phyloP scores from a whole-genome alignment of 2,797 vertebrate species.

The Artibeus lituratus region DNA sequence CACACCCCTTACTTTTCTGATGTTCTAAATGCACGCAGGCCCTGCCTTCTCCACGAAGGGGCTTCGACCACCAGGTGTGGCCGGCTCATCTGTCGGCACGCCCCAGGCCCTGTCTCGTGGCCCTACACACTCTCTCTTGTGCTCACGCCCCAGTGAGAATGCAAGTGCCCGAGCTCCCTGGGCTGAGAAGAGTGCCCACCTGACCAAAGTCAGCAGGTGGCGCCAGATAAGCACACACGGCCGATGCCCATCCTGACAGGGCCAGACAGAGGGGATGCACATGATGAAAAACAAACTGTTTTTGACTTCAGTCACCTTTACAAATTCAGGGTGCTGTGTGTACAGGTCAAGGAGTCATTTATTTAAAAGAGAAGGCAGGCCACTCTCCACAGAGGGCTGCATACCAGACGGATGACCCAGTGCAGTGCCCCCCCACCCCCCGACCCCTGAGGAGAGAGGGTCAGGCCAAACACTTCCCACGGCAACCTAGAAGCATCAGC shows the following conservation, averaged over 20 bases:
- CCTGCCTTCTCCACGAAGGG: neutral
- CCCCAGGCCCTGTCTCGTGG: accelerated
- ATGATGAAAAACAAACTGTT: neutral
- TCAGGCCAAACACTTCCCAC: neutral
- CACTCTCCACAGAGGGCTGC: neutral
- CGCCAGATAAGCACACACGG: accelerated
- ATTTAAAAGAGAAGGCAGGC: neutral
- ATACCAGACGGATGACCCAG: neutral
- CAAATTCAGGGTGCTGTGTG: neutral
- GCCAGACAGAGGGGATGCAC: accelerated
- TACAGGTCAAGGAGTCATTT: too few relatives aligned
- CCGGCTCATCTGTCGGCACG: too few relatives aligned
- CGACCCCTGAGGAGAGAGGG: neutral
- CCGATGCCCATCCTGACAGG: accelerated
- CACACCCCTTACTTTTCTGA: accelerated
- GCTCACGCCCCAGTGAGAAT: accelerated
- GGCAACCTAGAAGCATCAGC: neutral
- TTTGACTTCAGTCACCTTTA: neutral
- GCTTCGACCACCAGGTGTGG: neutral
- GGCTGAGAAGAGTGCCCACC: neutral
- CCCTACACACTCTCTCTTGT: accelerated
- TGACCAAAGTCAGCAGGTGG: accelerated
- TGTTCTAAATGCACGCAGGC: neutral
- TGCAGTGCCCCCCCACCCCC: too few relatives aligned
- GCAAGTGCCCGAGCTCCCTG: accelerated